Evolutionary conservation across 2,113 vertebrate genomes (phyloP).

Genomic region (Machaerirhynchus nigripectus): DNA sequence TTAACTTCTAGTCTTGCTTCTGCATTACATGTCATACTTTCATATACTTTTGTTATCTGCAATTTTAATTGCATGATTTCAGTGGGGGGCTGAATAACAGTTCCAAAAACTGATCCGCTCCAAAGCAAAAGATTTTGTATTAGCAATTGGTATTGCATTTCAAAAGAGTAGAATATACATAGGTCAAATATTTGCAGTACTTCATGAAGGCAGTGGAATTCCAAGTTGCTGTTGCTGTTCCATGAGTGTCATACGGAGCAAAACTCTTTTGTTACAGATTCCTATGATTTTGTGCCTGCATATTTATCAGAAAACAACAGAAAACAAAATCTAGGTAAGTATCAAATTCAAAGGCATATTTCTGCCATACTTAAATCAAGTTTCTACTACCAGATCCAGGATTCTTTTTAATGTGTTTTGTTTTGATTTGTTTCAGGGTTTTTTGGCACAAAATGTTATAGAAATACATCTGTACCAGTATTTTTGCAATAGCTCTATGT

Average conservation of each 20-base stretch:
- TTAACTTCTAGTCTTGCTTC: background rate
- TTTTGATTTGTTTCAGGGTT: fast-evolving
- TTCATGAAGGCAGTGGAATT: background rate
- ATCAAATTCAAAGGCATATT: background rate
- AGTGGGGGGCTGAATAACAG: background rate
- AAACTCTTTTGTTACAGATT: background rate
- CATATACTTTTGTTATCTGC: background rate
- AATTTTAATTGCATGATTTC: background rate
- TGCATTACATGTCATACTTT: background rate
- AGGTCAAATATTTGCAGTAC: background rate
- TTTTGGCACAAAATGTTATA: background rate
- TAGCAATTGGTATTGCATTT: background rate
- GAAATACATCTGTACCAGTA: background rate
- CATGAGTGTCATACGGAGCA: fast-evolving
- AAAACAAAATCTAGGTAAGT: background rate
- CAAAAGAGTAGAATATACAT: background rate
- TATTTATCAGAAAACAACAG: background rate
- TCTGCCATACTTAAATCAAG: fast-evolving
- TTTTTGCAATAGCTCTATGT: background rate
- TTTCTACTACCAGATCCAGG: background rate
- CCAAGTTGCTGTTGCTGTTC: background rate
- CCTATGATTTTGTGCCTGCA: background rate
- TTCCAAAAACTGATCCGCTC: background rate
- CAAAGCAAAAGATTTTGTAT: background rate
- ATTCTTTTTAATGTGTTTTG: background rate